These are phyloP conservation scores for Clavelina lepadiformis DNA, from an alignment of 23 tunicate species.

Conservation along the genomic window DNA sequence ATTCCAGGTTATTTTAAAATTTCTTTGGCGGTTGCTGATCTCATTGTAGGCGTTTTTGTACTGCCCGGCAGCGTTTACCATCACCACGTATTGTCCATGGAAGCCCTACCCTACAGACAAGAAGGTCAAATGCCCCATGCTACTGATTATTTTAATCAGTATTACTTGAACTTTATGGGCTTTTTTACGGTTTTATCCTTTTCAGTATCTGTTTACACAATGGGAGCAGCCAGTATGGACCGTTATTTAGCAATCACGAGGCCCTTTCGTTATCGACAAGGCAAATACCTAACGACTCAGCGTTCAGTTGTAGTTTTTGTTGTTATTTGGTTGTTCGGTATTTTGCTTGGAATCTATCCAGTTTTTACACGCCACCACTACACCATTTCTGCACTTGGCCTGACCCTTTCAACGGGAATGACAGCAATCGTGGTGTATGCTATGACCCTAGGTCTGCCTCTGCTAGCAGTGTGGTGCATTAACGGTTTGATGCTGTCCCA, in stretches of 20 bases:
- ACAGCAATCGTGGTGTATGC: constrained; percentile 41
- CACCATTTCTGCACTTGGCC: constrained; percentile 36
- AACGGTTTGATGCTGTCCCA: constrained; percentile 69
- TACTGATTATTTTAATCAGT: constrained; percentile 44
- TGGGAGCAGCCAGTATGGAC: constrained; percentile 75
- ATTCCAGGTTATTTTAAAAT: constrained; percentile 93
- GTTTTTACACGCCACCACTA: constrained; percentile 22
- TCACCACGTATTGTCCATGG: constrained; percentile 39
- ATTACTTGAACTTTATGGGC: constrained; percentile 47
- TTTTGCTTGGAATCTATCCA: constrained; percentile 48
- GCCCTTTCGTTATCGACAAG: constrained; percentile 62
- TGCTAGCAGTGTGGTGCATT: constrained; percentile 66
- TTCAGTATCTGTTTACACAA: constrained; percentile 50
- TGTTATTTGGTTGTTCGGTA: constrained; percentile 48
- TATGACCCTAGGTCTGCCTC: constrained; percentile 31
- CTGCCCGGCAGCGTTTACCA: constrained; percentile 53
- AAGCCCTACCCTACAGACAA: constrained; percentile 53
- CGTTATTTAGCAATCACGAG: constrained; percentile 70
- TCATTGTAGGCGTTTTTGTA: constrained; percentile 69
- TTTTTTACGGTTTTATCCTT: constrained; percentile 54
- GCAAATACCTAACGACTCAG: constrained; percentile 58
- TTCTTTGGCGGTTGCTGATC: constrained; percentile 80
- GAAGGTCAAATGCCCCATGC: constrained; percentile 36
- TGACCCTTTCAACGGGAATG: constrained; percentile 43
- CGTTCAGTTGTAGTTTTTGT: constrained; percentile 20